These are phyloP conservation scores for Muscicapa comitata DNA, from an alignment of 2,797 vertebrate species.

Conservation along the genomic window DNA sequence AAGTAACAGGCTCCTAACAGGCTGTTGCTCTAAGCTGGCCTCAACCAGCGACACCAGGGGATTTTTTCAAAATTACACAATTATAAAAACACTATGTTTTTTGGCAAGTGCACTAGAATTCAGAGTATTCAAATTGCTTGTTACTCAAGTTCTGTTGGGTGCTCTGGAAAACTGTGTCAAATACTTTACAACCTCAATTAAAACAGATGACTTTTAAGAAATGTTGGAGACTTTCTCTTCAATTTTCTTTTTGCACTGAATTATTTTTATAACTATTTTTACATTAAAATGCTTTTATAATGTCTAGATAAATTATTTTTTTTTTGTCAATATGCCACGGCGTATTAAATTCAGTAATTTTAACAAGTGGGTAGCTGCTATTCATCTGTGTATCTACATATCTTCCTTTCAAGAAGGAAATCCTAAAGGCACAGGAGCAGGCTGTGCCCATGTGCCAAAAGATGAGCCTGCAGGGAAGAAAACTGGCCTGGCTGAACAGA, in stretches of 20 bases:
- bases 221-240: neutral
- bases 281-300: neutral
- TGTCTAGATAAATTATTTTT: constrained; percentile 9
- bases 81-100: neutral
- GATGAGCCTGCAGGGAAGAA: fast-evolving
- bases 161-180: constrained; percentile 3
- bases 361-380: neutral
- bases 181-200: constrained; percentile 21
- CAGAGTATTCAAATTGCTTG: neutral
- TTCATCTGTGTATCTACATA: neutral
- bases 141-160: neutral
- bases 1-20: neutral
- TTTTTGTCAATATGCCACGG: constrained; percentile 4
- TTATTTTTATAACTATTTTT: constrained; percentile 51
- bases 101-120: neutral
- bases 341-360: neutral
- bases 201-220: constrained; percentile 2
- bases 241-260: constrained; percentile 35
- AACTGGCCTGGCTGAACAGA: neutral
- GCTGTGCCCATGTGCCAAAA: neutral
- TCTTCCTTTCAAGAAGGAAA: neutral
- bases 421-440: neutral
- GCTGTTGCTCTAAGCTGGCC: neutral
- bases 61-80: neutral
- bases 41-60: neutral